Base-by-base conservation (phyloP, 2,113 vertebrate species). In the Pyrgilauda ruficollis region DNA sequence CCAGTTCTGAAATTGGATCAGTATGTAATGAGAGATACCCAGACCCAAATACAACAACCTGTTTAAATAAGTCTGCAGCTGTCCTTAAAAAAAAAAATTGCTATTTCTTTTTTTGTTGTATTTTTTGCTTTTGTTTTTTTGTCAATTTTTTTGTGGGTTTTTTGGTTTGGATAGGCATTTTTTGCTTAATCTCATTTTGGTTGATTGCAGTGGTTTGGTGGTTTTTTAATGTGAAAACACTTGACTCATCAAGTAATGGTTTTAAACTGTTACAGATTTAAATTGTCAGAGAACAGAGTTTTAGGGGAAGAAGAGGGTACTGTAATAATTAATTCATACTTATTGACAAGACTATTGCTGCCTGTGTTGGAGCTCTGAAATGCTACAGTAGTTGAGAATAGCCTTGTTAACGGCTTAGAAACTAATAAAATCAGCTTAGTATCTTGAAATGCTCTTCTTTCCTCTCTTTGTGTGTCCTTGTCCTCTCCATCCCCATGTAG, bases 401-500 rank as follows among this genome's bases (percentile, higher is more conserved):
- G 20, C 35, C 23, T 43, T 78, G 12, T 41, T 61, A 90, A 72
- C 19, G 52, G 35, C 56, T 33, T 68, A 64, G 53, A 87, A 96
- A 81, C 9, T 30, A 63, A 61, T 33, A 66, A 83, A 79, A 78
- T 86, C 16, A 64, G 23, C 43, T 47, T 53, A 6, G 1, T 69
- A 26, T 75, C 30, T 55, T 93, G 39, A 96, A 82, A 74, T 90
- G 10, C 15, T 15, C 52, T 81, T 72, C 24, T 95, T 30, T 89
- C 41, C 59, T 96, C 35, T 93, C n/a, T 74, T n/a, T 50, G 8
- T 76, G 68, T 68, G 55, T 69, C 23, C 15, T 53, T 46, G 39
- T 69, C 47, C 9, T 7, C 2, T 47, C 18, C 9, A 8, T 53
- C 23, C 10, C 23, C 28, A 16, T 96, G 17, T 95, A 99, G 99